Evolutionary conservation across 2,113 vertebrate genomes (phyloP).

Genomic region (Hirundichthys speculiger): DNA sequence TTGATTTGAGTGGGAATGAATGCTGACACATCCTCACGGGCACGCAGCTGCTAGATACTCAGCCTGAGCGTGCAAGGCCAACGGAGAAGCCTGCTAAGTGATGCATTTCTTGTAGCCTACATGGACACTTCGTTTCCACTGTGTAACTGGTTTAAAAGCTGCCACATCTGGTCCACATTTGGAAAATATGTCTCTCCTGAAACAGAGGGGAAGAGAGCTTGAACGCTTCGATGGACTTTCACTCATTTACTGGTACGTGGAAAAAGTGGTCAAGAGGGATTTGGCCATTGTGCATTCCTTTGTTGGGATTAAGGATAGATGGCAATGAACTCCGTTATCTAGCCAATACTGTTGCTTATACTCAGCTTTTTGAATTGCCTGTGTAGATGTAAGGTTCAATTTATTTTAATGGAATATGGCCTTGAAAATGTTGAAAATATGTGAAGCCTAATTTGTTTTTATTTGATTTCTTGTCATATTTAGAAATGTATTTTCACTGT

Average conservation of each 20-base stretch:
- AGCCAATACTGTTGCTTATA: too few species aligned
- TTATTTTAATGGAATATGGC: too few species aligned
- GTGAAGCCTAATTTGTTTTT: too few species aligned
- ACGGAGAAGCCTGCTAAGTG: slow-evolving; percentile 1
- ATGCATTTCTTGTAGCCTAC: slow-evolving; percentile 10
- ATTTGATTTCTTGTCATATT: too few species aligned
- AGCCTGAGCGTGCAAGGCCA: neutral
- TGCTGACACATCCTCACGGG: slow-evolving; percentile 61
- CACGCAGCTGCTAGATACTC: neutral
- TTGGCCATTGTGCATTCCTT: too few species aligned
- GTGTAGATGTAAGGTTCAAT: too few species aligned
- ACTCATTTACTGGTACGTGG: slow-evolving; percentile 88
- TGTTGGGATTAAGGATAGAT: neutral
- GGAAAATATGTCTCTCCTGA: slow-evolving; percentile 83
- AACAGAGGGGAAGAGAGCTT: slow-evolving; percentile 75
- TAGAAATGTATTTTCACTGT: too few species aligned
- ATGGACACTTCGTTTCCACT: neutral
- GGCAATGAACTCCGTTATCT: neutral
- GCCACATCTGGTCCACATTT: neutral
- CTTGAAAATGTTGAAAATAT: too few species aligned
- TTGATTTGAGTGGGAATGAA: slow-evolving; percentile 53
- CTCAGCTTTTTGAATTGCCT: too few species aligned
- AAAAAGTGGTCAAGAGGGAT: neutral
- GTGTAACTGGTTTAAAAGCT: neutral
- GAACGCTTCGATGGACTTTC: slow-evolving; percentile 88